Evolutionary conservation across 2,113 vertebrate genomes (phyloP).

Genomic region (Benitochromis conjunctus): DNA sequence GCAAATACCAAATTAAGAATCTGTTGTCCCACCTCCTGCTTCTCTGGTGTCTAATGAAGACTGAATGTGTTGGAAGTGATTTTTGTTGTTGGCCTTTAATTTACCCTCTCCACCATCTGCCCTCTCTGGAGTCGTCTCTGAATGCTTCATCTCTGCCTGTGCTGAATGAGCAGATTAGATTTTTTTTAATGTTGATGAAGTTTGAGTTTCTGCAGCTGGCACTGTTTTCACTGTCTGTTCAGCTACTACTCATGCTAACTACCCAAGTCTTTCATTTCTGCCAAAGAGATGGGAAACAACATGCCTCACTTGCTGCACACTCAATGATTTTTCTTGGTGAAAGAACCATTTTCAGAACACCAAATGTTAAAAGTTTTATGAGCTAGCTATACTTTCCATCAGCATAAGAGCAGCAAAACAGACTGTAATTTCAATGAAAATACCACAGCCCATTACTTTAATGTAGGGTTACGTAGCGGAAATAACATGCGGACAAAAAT

Average conservation of each 20-base stretch:
- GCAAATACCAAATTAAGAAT: constrained; percentile 7
- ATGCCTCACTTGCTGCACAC: constrained; percentile 17
- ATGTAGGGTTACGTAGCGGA: background rate
- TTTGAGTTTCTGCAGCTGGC: constrained; percentile 32
- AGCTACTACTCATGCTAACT: constrained; percentile 20
- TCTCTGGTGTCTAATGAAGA: constrained; percentile 18
- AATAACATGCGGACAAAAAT: background rate
- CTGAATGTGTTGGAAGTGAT: constrained; percentile 2
- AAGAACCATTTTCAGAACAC: background rate
- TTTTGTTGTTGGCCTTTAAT: constrained; percentile 31
- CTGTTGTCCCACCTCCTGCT: background rate
- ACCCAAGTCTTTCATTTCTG: constrained; percentile 1
- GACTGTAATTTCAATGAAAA: constrained; percentile 30
- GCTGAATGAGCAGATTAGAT: background rate
- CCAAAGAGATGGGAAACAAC: constrained; percentile 18
- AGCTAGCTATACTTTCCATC: constrained; percentile 11
- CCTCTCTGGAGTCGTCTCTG: background rate
- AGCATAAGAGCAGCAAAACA: constrained; percentile 11
- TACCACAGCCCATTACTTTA: constrained; percentile 41
- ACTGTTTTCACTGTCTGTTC: constrained; percentile 26
- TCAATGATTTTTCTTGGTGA: background rate
- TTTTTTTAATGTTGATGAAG: constrained; percentile 22
- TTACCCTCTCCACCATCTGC: constrained; percentile 28
- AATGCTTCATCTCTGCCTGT: background rate
- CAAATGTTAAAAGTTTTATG: constrained; percentile 32